phyloP scores from a whole-genome alignment of 1,140 invertebrate genomes.

The Calycopis cecrops region DNA sequence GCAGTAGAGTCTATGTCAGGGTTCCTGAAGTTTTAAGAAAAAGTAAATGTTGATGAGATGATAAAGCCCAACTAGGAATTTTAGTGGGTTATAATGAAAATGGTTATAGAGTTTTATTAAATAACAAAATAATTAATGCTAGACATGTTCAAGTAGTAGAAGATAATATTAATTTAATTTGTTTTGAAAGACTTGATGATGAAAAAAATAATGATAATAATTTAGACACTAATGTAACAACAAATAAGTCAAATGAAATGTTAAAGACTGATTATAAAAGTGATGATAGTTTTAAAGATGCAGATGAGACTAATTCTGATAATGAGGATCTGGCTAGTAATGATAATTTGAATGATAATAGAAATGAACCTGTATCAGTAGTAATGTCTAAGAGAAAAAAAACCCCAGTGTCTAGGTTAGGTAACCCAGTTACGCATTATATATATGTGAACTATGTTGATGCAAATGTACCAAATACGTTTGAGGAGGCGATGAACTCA shows the following conservation, averaged over 20 bases:
- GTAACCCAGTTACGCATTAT: slow-evolving; percentile 34
- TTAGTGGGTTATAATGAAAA: too few species aligned
- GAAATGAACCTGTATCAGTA: too few species aligned
- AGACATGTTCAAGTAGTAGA: slow-evolving; percentile 37
- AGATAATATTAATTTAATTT: slow-evolving; percentile 33
- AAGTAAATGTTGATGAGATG: slow-evolving; percentile 45
- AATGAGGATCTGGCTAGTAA: too few species aligned
- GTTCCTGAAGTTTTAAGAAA: slow-evolving; percentile 40
- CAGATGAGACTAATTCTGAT: too few species aligned
- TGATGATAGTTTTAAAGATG: slow-evolving; percentile 28
- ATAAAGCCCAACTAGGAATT: slow-evolving; percentile 40
- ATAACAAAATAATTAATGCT: too few species aligned
- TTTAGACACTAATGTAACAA: too few species aligned
- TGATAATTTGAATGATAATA: too few species aligned
- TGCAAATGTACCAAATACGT: slow-evolving; percentile 41
- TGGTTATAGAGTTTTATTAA: too few species aligned
- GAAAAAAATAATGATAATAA: slow-evolving; percentile 17
- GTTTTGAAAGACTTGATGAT: slow-evolving; percentile 34
- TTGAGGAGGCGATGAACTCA: too few species aligned
- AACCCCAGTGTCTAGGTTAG: too few species aligned
- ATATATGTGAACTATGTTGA: slow-evolving; percentile 45
- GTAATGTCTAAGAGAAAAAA: too few species aligned
- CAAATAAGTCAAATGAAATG: slow-evolving; percentile 20
- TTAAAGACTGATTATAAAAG: slow-evolving; percentile 12
- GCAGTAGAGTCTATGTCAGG: slow-evolving; percentile 43